Evolutionary conservation across 2,113 vertebrate species (phyloP), one percentile per base, ranked within the genome.

Genomic region (Tamias sibiricus): DNA sequence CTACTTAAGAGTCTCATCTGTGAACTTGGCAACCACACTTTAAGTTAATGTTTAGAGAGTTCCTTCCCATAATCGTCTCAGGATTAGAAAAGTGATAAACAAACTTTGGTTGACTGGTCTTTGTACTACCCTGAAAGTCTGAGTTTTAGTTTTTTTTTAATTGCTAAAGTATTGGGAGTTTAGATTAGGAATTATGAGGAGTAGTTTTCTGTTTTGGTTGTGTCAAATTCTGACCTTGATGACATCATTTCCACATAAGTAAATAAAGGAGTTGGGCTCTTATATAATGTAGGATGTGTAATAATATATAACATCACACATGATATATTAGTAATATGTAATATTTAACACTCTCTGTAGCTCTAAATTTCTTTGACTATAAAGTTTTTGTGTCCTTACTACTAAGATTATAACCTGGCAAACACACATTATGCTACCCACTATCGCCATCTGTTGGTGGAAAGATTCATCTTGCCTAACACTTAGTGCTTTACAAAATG

Each of bases 401-500:
- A 20, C 59, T n/a, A 77, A 79, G 37, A 88, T 75, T 80, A 17
- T 88, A 42, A n/a, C 19, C 85, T 82, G 57, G 47, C 54, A 30
- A 59, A 83, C 44, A 22, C 10, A 26, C 0, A 5, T 85, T 75
- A 69, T 59, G 11, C 0, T 82, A 85, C 40, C 47, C 74, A 91
- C 42, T 57, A 19, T 32, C 81, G 54, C 89, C 95, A 76, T 71
- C 90, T 97, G 66, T 66, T 95, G 93, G 74, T 79, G n/a, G 68
- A 72, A 59, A 88, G 54, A 85, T 76, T 57, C n/a, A 30, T 52
- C 37, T 57, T 44, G 12, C 28, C 71, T 44, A 52, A 30, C 19
- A 13, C 13, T 68, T 7, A 47, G 16, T 28, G 42, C 22, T 24
- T 68, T 19, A 2, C 2, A 22, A 0, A 12, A 3, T 20, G 10